These are phyloP conservation scores for Paratrypauchen microcephalus DNA, from an alignment of 2,797 vertebrate genomes.

Conservation along the genomic window DNA sequence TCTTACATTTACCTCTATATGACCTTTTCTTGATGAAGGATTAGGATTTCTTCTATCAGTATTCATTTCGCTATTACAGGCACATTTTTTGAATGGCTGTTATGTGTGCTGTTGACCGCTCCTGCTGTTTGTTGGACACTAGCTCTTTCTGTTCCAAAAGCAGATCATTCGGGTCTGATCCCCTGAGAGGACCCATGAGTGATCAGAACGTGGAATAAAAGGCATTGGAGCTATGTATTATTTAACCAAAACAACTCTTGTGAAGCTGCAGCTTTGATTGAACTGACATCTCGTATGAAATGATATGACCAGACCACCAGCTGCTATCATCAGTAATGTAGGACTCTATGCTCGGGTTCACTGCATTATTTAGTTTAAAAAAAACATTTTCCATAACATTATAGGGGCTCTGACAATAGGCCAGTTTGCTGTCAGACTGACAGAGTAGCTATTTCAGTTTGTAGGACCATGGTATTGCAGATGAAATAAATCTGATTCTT, in stretches of 20 bases:
- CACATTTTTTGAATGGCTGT: neutral
- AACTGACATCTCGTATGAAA: slow-evolving; percentile 55
- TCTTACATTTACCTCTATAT: neutral
- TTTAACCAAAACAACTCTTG: slow-evolving; percentile 60
- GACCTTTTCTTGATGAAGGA: neutral
- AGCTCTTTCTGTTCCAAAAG: slow-evolving; percentile 27
- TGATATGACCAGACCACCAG: slow-evolving; percentile 45
- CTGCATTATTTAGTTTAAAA: slow-evolving; percentile 68
- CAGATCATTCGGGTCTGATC: slow-evolving; percentile 2
- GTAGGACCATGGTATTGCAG: too few relatives aligned
- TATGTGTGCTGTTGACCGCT: slow-evolving; percentile 6
- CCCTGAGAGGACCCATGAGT: slow-evolving; percentile 14
- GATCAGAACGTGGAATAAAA: slow-evolving; percentile 45
- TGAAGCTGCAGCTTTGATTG: slow-evolving; percentile 63
- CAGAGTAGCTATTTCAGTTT: too few relatives aligned
- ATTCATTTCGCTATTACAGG: neutral
- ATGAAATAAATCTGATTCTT: too few relatives aligned
- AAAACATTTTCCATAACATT: slow-evolving; percentile 46
- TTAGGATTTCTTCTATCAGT: neutral
- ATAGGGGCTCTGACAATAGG: slow-evolving; percentile 29
- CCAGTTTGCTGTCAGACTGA: too few relatives aligned
- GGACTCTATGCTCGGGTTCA: slow-evolving; percentile 49
- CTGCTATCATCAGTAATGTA: slow-evolving; percentile 37
- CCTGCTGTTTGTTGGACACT: slow-evolving; percentile 1
- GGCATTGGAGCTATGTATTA: slow-evolving; percentile 70